Conservation (phyloP, 2,888 invertebrate genomes). For the Hirtodrosophila confusa region DNA sequence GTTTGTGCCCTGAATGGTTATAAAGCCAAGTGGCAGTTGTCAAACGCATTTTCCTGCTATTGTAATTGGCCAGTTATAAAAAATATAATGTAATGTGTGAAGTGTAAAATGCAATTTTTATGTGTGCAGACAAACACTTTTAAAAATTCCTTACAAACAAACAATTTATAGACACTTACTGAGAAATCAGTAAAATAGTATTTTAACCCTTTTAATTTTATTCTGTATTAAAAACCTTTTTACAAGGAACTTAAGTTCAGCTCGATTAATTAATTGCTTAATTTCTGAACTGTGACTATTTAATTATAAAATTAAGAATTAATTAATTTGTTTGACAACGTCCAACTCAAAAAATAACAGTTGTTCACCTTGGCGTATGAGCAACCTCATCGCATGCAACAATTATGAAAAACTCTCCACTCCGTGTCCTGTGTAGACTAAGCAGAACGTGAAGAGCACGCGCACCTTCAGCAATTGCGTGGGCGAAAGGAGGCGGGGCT, state of each 20-base stretch:
- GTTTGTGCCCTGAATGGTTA: constrained; percentile 30
- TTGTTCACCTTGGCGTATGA: constrained; percentile 53
- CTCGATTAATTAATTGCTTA: too few relatives aligned
- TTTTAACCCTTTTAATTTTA: too few relatives aligned
- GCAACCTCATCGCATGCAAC: constrained; percentile 66
- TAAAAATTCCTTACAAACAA: too few relatives aligned
- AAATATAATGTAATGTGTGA: constrained; percentile 7
- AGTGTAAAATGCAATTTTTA: constrained; percentile 6
- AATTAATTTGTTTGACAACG: neutral
- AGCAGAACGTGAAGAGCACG: constrained; percentile 60
- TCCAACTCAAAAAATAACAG: neutral
- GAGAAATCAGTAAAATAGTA: too few relatives aligned
- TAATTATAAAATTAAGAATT: too few relatives aligned
- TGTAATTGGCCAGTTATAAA: constrained; percentile 31
- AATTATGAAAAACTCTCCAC: constrained; percentile 75
- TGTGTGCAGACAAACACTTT: too few relatives aligned
- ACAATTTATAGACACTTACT: too few relatives aligned
- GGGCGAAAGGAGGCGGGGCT: constrained; percentile 66
- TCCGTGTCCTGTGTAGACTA: constrained; percentile 51
- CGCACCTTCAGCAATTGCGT: constrained; percentile 70
- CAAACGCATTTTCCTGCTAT: constrained; percentile 37
- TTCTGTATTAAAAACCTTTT: too few relatives aligned
- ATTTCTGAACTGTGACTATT: neutral
- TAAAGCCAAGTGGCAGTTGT: constrained; percentile 50
- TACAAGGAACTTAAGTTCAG: too few relatives aligned